These are phyloP conservation scores for Eriosoma lanigerum DNA, from an alignment of 1,140 invertebrate genomes.

Conservation along the genomic window DNA sequence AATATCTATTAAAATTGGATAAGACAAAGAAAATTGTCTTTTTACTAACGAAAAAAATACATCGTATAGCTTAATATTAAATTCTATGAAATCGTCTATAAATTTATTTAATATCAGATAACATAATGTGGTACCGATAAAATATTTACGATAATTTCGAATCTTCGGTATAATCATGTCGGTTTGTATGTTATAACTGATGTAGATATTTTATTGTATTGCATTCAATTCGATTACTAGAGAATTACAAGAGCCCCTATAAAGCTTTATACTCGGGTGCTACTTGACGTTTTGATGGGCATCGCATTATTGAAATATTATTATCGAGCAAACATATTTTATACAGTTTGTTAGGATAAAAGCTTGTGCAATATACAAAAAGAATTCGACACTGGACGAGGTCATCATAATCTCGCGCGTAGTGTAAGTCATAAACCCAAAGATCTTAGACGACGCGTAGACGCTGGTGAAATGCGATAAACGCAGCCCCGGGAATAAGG, in stretches of 20 bases:
- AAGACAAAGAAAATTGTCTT: no score
- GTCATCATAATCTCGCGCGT: background rate
- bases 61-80: no score
- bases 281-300: constrained; percentile 8
- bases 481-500: background rate
- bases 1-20: no score
- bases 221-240: background rate
- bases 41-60: no score
- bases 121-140: no score
- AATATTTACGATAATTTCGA: no score
- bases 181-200: no score
- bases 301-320: constrained; percentile 4
- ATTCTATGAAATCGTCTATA: no score
- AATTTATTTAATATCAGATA: no score
- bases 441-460: background rate
- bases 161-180: no score
- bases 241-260: background rate
- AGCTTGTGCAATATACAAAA: background rate
- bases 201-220: no score
- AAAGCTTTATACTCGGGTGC: background rate
- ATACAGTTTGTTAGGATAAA: constrained; percentile 15
- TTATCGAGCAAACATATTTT: background rate
- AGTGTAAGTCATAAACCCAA: constrained; percentile 9
- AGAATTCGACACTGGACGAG: background rate
- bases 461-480: background rate